A percentile compares a stretch with the other conserved stretches of the same genome.
Conservation (phyloP, 2,888 invertebrate species). For the Plagodis pulveraria region DNA sequence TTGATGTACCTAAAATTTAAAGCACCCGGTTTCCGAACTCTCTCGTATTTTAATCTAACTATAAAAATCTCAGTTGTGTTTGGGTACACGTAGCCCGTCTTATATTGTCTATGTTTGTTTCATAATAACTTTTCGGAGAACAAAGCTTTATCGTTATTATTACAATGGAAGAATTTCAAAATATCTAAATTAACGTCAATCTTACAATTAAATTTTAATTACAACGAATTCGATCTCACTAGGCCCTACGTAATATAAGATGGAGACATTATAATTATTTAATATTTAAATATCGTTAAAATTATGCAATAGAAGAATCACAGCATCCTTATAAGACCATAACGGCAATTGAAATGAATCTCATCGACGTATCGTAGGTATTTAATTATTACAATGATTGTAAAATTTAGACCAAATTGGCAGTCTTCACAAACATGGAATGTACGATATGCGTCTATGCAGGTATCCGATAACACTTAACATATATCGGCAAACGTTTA, state of each 20-base stretch:
- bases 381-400: constrained; percentile 78
- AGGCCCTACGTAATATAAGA: constrained; percentile 81
- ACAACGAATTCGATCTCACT: constrained; percentile 82
- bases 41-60: constrained; percentile 80
- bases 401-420: constrained; percentile 85
- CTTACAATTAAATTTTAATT: constrained; percentile 68
- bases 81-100: constrained; percentile 71
- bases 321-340: constrained; percentile 83
- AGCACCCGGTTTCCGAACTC: constrained; percentile 84
- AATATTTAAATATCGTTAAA: constrained; percentile 68
- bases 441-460: constrained; percentile 85
- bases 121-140: constrained; percentile 63
- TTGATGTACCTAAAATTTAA: constrained; percentile 80
- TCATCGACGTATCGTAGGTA: constrained; percentile 81
- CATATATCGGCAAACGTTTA: constrained; percentile 76
- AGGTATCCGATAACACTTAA: constrained; percentile 83
- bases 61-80: constrained; percentile 73
- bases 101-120: constrained; percentile 77
- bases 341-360: constrained; percentile 81
- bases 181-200: constrained; percentile 74
- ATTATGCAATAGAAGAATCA: constrained; percentile 85
- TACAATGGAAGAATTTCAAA: constrained; percentile 78
- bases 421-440: constrained; percentile 85
- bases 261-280: constrained; percentile 73
- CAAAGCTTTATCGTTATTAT: constrained; percentile 69